These are phyloP conservation scores for Vanacampus margaritifer DNA, from an alignment of 2,113 vertebrate genomes.

Conservation along the genomic window DNA sequence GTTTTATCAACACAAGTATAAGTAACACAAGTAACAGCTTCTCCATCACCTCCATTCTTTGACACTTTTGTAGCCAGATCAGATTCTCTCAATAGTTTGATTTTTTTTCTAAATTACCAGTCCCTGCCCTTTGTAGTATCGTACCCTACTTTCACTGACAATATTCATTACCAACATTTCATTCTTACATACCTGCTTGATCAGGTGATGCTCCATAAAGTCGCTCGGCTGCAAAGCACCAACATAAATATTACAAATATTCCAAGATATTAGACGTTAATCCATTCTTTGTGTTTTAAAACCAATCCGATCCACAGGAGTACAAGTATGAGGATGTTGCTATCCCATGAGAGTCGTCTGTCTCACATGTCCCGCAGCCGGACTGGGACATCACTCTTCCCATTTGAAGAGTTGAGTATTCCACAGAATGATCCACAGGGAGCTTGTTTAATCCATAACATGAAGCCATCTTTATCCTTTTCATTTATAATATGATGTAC, in stretches of 20 bases:
- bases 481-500: neutral
- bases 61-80: no score
- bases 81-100: no score
- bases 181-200: constrained; percentile 44
- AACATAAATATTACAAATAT: constrained; percentile 30
- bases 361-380: constrained; percentile 32
- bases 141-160: neutral
- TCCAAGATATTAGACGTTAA: constrained; percentile 25
- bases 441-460: neutral
- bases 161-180: neutral
- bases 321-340: neutral
- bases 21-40: no score
- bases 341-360: constrained; percentile 31
- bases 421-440: neutral
- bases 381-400: constrained; percentile 20
- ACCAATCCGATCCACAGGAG: neutral
- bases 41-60: no score
- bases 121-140: no score
- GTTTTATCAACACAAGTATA: no score
- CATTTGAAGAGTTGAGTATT: constrained; percentile 7
- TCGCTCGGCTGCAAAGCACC: constrained; percentile 31
- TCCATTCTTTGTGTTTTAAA: neutral
- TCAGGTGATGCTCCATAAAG: constrained; percentile 7
- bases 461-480: neutral
- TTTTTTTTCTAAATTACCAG: no score